phyloP scores from a whole-genome alignment of 2,888 invertebrate species.

The Rhagium mordax region DNA sequence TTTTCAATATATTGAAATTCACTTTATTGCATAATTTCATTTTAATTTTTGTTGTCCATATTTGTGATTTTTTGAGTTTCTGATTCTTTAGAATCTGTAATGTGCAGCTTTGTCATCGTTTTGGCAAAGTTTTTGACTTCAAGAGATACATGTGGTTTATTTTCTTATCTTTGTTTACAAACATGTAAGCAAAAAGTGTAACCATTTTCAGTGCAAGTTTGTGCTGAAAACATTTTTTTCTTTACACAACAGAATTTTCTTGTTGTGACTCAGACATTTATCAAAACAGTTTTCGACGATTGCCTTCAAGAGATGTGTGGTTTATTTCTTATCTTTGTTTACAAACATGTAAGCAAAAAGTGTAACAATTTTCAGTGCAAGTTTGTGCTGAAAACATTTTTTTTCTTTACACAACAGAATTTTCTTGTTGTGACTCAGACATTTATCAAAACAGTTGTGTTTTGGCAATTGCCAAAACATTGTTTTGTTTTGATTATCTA shows the following conservation, averaged over 20 bases:
- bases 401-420: constrained; percentile 4
- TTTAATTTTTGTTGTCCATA: constrained; percentile 28
- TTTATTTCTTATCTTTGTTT: constrained; percentile 14
- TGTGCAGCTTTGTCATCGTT: constrained; percentile 37
- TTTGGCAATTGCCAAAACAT: constrained; percentile 28
- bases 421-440: constrained; percentile 2
- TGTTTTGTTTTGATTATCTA: constrained; percentile 24
- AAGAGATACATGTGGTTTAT: constrained; percentile 1
- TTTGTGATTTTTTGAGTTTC: background rate
- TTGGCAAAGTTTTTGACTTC: constrained; percentile 34
- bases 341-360: background rate
- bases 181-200: constrained; percentile 1
- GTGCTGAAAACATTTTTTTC: constrained; percentile 24
- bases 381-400: constrained; percentile 32
- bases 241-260: constrained; percentile 13
- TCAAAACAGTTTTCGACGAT: constrained; percentile 24
- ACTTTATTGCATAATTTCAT: background rate
- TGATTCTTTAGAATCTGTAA: constrained; percentile 16
- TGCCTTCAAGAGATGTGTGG: background rate
- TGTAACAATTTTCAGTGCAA: constrained; percentile 28
- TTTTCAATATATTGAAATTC: background rate
- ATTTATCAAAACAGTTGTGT: constrained; percentile 18
- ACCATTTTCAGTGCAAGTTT: constrained; percentile 34
- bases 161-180: constrained; percentile 4
- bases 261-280: background rate